Evolutionary conservation across 2,797 vertebrate species (phyloP), one percentile per base, ranked within the genome.

Genomic region (Botia almorhae): DNA sequence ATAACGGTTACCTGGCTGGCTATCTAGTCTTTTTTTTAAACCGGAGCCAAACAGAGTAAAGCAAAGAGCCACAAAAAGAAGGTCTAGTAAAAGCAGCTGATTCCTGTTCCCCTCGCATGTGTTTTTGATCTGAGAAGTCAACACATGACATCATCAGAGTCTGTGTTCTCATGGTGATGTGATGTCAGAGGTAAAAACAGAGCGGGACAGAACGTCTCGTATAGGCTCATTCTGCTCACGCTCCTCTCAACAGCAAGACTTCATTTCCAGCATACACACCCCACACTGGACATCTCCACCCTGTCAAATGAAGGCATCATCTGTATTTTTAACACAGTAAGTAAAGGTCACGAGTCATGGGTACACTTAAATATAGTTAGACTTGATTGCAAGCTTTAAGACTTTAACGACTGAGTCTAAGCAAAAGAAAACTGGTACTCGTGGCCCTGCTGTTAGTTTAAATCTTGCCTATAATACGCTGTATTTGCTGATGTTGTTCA

Each of bases 121-220:
- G 58, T 51, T 55, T 76, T 65, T 55, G 29, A 53, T 26, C 26
- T 6, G 48, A 16, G 21, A 13, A 65, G 74, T 76, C 48, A 75
- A 75, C 60, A 55, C 17, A 65, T 33, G 48, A 65, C 61, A 65
- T 51, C 74, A 64, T n/a, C n/a, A n/a, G n/a, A n/a, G n/a, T 23
- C 48, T 19, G 17, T 23, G 61, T n/a, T 55, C 73, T 21, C 46
- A 53, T 0, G 3, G 60, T 21, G 46, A 76, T 7, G n/a, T 76
- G 48, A 76, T 7, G 29, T 76, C 74, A 65, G 19, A 65, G 21
- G 39, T 33, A 39, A 29, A 33, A 65, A 53, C 19, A 16, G 17
- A 64, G 72, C 23, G 39, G 29, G 61, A 75, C 46, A 64, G 1
- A 46, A 53, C 7, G 46, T 64, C 23, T 75, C 23, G 26, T 2